These are phyloP conservation scores for Mus spretus DNA, from an alignment of 2,797 vertebrate genomes.

Conservation along the genomic window DNA sequence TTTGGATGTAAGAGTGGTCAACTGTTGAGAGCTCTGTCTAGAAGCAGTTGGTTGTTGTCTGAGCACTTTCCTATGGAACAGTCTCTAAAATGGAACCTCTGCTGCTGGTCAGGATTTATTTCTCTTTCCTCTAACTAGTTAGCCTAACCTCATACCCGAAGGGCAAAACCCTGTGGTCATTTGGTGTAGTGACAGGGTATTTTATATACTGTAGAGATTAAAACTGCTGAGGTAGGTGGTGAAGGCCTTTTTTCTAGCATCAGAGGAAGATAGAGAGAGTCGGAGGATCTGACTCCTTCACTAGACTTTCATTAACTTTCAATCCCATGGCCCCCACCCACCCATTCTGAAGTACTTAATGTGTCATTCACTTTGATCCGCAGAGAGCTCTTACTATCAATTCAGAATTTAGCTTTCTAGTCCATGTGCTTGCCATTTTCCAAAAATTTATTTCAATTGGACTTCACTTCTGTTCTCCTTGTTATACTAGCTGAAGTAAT, in stretches of 20 bases:
- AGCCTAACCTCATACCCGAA: not conserved
- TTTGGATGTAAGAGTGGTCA: conserved; percentile 22
- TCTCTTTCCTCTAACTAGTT: conserved; percentile 7
- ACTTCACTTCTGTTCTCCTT: conserved; percentile 50
- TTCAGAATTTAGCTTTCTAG: conserved; percentile 57
- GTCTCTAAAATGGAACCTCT: not conserved
- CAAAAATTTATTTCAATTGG: not conserved
- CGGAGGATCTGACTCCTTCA: not conserved
- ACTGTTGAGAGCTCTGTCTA: not conserved
- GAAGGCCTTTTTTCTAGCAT: not conserved
- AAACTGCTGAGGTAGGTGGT: not conserved
- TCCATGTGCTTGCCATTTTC: conserved; percentile 24
- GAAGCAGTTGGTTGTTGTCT: not conserved
- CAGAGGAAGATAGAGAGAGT: not conserved
- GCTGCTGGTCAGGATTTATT: not conserved
- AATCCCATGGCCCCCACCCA: not conserved
- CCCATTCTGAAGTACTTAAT: not conserved
- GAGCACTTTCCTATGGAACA: not conserved
- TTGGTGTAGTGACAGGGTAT: not conserved
- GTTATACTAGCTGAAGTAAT: not conserved
- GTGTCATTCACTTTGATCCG: conserved; percentile 55
- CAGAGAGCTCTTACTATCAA: conserved; percentile 35
- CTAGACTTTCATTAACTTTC: conserved; percentile 33
- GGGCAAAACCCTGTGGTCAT: not conserved
- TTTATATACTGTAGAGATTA: conserved; percentile 56